Base-by-base conservation (phyloP, 2,888 invertebrate species). In the Kryphioiulus occultus region DNA sequence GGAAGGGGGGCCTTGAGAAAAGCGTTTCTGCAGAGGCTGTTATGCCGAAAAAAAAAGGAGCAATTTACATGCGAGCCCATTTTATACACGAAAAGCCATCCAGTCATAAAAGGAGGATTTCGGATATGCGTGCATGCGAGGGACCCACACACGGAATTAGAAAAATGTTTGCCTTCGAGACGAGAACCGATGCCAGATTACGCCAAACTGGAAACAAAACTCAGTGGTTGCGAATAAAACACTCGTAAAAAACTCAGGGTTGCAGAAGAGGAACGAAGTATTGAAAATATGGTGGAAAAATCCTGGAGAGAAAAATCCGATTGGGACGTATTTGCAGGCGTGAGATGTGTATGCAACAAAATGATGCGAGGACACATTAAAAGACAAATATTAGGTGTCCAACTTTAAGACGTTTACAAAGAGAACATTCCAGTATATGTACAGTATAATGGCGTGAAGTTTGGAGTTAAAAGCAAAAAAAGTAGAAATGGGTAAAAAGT, bases 21-120 rank as follows among this genome's bases (percentile, higher is more conserved):
- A 59, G 19, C n/a, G 59, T n/a, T 68, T 68, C 26, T 22, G 22
- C 19, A 26, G 19, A 68, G 5, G 68, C 68, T 68, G 26, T 68
- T 68, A 68, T 19, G n/a, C 1, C n/a, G 4, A 59, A 59, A 59
- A 68, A 68, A 68, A 26, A 19, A 26, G 26, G 26, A 68, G 68
- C 68, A 68, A 68, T 68, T 68, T 68, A 68, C 68, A 26, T 68
- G 68, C 68, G 26, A 68, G n/a, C 68, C 10, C n/a, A 68, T 68
- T 68, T 68, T 68, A 68, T 68, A 68, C 68, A 12, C 68, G 0
- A 26, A 26, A n/a, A 68, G 68, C 26, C 68, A 68, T 68, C 26
- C 7, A 68, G n/a, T 26, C n/a, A 68, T 68, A 68, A 68, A 68
- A 68, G 68, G 68, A 26, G 26, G 19, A 53, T 53, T 53, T 53